These are phyloP conservation scores for Aegotheles bennettii DNA, from an alignment of 2,113 vertebrate species.

Conservation along the genomic window DNA sequence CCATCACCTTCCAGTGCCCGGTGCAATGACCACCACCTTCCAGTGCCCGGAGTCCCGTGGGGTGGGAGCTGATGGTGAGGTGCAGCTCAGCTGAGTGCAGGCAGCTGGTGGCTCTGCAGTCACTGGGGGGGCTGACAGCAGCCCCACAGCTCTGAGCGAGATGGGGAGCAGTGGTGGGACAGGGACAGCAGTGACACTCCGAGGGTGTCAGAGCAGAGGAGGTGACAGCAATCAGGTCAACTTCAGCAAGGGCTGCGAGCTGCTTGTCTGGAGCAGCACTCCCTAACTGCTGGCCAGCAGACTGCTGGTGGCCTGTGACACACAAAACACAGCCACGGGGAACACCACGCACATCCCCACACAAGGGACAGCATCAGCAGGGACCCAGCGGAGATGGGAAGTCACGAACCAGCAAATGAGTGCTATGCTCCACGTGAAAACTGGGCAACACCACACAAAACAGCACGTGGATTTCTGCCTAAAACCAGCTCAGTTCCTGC, in stretches of 20 bases:
- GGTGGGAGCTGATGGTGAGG: background rate
- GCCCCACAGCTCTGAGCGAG: background rate
- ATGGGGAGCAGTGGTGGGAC: background rate
- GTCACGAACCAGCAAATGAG: background rate
- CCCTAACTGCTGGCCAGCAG: background rate
- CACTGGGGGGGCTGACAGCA: no score
- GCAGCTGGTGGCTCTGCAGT: fast-evolving
- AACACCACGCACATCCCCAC: fast-evolving
- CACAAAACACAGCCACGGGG: background rate
- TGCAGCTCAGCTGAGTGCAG: background rate
- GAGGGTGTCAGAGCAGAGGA: fast-evolving
- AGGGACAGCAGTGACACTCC: background rate
- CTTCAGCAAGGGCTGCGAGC: background rate
- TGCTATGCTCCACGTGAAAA: fast-evolving
- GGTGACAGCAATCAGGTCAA: background rate
- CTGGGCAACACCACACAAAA: background rate
- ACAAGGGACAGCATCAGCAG: fast-evolving
- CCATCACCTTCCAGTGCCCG: no score
- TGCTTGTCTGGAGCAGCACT: background rate
- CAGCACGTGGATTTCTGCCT: background rate
- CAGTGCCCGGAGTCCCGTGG: background rate
- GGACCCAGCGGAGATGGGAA: fast-evolving
- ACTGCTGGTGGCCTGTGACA: background rate
- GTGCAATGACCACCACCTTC: no score
- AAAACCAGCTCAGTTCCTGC: background rate